phyloP scores from a whole-genome alignment of 2,797 vertebrate species.

The Gorsachius magnificus region DNA sequence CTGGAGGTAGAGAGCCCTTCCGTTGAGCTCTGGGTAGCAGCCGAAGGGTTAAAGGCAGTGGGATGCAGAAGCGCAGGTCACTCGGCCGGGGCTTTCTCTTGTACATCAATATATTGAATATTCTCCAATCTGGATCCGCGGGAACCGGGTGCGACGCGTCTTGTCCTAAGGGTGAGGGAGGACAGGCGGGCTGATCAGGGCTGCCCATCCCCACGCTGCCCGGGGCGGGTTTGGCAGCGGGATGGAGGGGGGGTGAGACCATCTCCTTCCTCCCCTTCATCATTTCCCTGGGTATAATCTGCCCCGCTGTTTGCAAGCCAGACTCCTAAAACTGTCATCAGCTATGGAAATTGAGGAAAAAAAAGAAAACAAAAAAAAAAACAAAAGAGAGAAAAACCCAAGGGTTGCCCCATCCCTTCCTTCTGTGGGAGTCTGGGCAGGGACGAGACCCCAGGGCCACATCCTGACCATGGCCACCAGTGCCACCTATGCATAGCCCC shows the following conservation, averaged over 20 bases:
- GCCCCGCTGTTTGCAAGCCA: rapidly evolving
- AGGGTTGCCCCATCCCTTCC: not conserved
- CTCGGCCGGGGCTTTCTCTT: not conserved
- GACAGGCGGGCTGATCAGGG: not conserved
- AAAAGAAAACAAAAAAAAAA: too few relatives aligned
- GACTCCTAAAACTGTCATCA: rapidly evolving
- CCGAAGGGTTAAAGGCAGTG: not conserved
- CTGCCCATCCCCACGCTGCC: not conserved
- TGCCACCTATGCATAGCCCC: rapidly evolving
- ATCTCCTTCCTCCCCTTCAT: not conserved
- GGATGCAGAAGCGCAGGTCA: not conserved
- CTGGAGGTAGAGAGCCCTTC: not conserved
- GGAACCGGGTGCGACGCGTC: rapidly evolving
- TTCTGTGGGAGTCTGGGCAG: not conserved
- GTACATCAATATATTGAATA: slow-evolving; percentile 8
- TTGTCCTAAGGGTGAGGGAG: not conserved
- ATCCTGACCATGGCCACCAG: not conserved
- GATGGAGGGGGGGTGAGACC: not conserved
- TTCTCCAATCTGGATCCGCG: not conserved
- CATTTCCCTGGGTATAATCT: rapidly evolving
- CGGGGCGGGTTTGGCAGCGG: rapidly evolving
- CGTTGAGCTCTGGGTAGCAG: not conserved
- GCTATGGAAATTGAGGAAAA: not conserved
- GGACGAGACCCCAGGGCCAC: rapidly evolving
- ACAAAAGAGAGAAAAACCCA: not conserved